A percentile compares a stretch with the other conserved stretches of the same genome.
Conservation (phyloP, 2,888 invertebrate species). For the Conchocele bisecta region DNA sequence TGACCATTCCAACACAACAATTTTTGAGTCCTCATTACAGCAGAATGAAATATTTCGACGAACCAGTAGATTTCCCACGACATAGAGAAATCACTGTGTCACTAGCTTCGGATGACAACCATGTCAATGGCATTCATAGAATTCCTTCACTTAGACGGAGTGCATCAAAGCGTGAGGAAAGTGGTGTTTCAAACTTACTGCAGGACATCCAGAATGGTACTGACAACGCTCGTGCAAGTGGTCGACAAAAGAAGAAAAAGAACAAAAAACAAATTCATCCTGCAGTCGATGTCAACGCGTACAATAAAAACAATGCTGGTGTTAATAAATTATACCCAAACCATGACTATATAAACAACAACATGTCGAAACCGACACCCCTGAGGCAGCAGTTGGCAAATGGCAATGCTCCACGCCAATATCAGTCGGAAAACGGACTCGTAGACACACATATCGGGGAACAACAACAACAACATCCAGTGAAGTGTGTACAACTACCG, state of each 20-base stretch:
- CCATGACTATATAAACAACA: constrained; percentile 23
- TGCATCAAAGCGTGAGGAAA: constrained; percentile 24
- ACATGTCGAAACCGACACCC: constrained; percentile 1
- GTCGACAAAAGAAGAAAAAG: constrained; percentile 18
- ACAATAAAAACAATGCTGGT: constrained; percentile 35
- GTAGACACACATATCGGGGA: constrained; percentile 38
- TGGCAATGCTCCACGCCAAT: not conserved
- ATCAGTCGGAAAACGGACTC: constrained; percentile 39
- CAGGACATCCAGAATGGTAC: too few species aligned
- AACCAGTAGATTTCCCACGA: too few species aligned
- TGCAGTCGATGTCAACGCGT: constrained; percentile 50
- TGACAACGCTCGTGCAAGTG: constrained; percentile 8
- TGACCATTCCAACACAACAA: constrained; percentile 36
- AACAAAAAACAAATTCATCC: constrained; percentile 50
- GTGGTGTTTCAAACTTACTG: too few species aligned
- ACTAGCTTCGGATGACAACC: too few species aligned
- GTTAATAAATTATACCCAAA: constrained; percentile 28
- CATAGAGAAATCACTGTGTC: too few species aligned
- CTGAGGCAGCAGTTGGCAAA: not conserved
- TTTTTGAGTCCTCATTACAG: constrained; percentile 2
- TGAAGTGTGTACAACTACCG: constrained; percentile 14
- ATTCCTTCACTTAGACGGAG: constrained; percentile 17
- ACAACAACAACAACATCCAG: constrained; percentile 3
- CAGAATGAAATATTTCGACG: not conserved
- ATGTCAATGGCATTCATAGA: not conserved